Base-by-base conservation (phyloP, 2,797 vertebrate species). In the Chaunax sp. region DNA sequence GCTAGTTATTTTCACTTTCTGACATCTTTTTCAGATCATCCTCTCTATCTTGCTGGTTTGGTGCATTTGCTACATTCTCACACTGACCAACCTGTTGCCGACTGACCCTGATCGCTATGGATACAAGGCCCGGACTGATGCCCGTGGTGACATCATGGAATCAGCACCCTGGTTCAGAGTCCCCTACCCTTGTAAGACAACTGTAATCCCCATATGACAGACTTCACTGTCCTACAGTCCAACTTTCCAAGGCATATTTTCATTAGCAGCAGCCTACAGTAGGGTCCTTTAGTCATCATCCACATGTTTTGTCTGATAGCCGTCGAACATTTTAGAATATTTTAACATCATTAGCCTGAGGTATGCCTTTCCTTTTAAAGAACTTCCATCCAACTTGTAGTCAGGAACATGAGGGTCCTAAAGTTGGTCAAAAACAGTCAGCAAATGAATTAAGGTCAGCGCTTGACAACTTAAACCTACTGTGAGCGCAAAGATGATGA, bases 131-230 rank as follows among this genome's bases (percentile, higher is more conserved):
- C 94, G 97, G 58, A 99, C 98, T 0, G 98, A 99, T 0, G 96
- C 97, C 30, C 93, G 97, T 0, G 97, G 98, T 1, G 93, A 97
- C 80, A 97, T 99, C 87, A 94, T 99, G 90, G 75, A 91, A 0
- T 91, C 90, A 37, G 90, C 97, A 0, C 98, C 98, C n/a, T 99
- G 98, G 98, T 96, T 99, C 85, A 94, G 96, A n/a, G 75, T 98
- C 3, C 95, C 98, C 15, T 99, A 99, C 70, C 98, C 98, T 25
- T 98, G 98, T 99, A 90, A 95, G 96, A 82, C 4, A 6, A 7
- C 19, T 14, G 26, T 28, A 53, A 30, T 30, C 28, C 41, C 57
- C 62, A n/a, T n/a, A n/a, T n/a, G n/a, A 60, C 22, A n/a, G 5
- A 25, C 46, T 49, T 49, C 13, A 15, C 5, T 26, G 14, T n/a